Percentiles rank a stretch among this genome's conserved stretches.
Evolutionary conservation across 2,888 invertebrate species (phyloP).

Genomic region (Caenorhabditis sp.): DNA sequence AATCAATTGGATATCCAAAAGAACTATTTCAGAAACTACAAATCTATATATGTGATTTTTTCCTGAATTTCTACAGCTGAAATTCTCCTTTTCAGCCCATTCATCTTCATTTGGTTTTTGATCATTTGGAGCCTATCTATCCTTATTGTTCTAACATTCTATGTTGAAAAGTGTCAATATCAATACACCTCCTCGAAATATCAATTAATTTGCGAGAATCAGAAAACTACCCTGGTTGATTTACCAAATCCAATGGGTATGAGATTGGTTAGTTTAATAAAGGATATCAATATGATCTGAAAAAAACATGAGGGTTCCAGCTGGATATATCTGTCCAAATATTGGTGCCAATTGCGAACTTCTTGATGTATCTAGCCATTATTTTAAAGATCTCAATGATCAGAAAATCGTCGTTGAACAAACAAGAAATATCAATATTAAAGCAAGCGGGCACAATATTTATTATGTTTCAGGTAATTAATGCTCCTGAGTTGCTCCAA

Average conservation of each 20-base stretch:
- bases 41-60: no score
- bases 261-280: conserved; percentile 5
- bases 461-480: conserved; percentile 18
- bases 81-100: no score
- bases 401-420: conserved; percentile 13
- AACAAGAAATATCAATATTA: conserved; percentile 26
- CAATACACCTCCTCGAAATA: conserved; percentile 8
- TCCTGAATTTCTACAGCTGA: no score
- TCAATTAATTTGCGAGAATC: conserved; percentile 14
- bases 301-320: no score
- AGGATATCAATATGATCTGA: no score
- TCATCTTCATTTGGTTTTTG: conserved; percentile 14
- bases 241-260: conserved; percentile 12
- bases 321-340: conserved; percentile 20
- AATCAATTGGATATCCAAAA: no score
- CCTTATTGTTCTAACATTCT: conserved; percentile 7
- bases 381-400: conserved; percentile 15
- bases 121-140: conserved; percentile 4
- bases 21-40: no score
- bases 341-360: conserved; percentile 11
- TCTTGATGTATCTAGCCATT: conserved; percentile 22
- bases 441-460: conserved; percentile 27
- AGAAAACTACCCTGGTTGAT: conserved; percentile 4
- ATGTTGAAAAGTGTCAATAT: conserved; percentile 18
- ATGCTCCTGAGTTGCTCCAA: neutral